phyloP scores from a whole-genome alignment of 2,888 invertebrate genomes.

The Daptonema setosum region DNA sequence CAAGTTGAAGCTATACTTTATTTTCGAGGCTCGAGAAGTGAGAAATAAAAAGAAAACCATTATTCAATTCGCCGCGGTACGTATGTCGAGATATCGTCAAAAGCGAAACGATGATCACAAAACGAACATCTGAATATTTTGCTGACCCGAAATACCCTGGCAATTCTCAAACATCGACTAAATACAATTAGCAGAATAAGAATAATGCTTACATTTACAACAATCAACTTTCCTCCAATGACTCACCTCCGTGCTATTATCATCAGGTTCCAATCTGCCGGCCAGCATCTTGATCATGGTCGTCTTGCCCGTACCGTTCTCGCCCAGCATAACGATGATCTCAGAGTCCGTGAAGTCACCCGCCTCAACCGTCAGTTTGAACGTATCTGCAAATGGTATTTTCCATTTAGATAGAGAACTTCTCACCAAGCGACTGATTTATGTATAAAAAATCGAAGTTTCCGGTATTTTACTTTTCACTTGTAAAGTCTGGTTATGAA shows the following conservation, averaged over 20 bases:
- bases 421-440: neutral
- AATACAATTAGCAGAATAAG: neutral
- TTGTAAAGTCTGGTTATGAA: neutral
- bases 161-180: neutral
- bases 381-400: conserved; percentile 32
- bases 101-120: neutral
- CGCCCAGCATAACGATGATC: conserved; percentile 77
- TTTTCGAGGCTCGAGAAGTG: neutral
- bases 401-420: neutral
- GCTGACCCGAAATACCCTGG: neutral
- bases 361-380: conserved; percentile 52
- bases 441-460: neutral
- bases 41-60: too few relatives aligned
- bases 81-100: too few relatives aligned
- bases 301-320: conserved; percentile 97
- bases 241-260: conserved; percentile 31
- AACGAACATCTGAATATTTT: neutral
- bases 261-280: conserved; percentile 76
- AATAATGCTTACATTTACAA: neutral
- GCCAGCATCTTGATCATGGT: conserved; percentile 91
- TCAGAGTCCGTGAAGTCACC: conserved; percentile 98
- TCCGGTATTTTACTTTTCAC: too few relatives aligned
- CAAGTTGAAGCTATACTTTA: too few relatives aligned
- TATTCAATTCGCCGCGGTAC: too few relatives aligned
- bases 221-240: neutral